Conservation (phyloP, 2,113 vertebrate species). For the Sinosuthora webbiana region DNA sequence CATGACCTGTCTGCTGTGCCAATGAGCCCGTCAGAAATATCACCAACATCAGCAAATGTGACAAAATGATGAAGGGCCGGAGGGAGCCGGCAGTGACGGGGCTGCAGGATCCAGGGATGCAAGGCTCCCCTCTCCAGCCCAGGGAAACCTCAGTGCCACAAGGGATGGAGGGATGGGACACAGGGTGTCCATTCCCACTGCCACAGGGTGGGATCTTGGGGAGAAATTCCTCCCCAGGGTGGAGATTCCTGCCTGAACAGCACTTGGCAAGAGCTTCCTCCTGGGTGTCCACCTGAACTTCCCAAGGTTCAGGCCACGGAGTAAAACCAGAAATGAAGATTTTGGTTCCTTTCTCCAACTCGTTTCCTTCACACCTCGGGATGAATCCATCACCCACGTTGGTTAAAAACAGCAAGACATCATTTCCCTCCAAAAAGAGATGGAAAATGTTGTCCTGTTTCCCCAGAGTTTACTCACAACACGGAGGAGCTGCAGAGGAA, state of each 20-base stretch:
- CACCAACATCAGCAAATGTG: conserved; percentile 28
- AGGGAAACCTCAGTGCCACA: background rate
- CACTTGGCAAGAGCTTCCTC: background rate
- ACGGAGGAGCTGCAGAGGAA: background rate
- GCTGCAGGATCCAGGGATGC: background rate
- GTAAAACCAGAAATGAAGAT: background rate
- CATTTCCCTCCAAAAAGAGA: background rate
- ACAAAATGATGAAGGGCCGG: background rate
- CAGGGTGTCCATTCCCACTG: too few relatives aligned
- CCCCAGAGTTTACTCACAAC: rapidly evolving
- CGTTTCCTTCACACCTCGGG: rapidly evolving
- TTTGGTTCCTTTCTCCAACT: background rate
- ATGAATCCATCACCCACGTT: rapidly evolving
- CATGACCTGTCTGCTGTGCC: conserved; percentile 50
- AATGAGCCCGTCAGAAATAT: conserved; percentile 37
- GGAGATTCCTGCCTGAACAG: background rate
- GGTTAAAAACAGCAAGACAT: background rate
- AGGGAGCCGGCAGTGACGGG: background rate
- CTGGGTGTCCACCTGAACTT: background rate
- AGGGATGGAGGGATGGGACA: background rate
- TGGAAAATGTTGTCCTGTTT: rapidly evolving
- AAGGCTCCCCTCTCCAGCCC: rapidly evolving
- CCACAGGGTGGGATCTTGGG: background rate
- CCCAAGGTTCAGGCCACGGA: background rate
- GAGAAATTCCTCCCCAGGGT: background rate